Percentiles rank a stretch among this genome's conserved stretches.
phyloP scores from a whole-genome alignment of 2,797 vertebrate genomes.

The Rhinatrema bivittatum region DNA sequence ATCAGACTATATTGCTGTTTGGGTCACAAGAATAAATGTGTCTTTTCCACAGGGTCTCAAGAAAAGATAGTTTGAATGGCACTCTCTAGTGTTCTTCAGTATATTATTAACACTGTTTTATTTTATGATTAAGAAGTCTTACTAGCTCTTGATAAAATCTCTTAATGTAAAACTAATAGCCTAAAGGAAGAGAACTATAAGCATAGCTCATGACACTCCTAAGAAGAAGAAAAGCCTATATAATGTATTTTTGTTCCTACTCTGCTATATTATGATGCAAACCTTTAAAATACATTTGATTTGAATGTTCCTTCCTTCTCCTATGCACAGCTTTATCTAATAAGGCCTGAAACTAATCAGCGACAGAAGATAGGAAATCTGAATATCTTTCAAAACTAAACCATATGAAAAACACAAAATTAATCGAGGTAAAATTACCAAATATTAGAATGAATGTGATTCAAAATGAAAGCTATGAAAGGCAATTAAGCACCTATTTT shows the following conservation, averaged over 20 bases:
- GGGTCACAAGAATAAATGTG: too few relatives aligned
- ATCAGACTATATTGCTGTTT: too few relatives aligned
- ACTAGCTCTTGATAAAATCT: too few relatives aligned
- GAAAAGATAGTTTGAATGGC: too few relatives aligned
- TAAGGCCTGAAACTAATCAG: constrained; percentile 45
- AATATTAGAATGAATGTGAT: constrained; percentile 52
- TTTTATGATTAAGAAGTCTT: too few relatives aligned
- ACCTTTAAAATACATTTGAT: too few relatives aligned
- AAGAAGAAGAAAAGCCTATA: constrained; percentile 29
- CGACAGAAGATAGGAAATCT: constrained; percentile 50
- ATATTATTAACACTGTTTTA: too few relatives aligned
- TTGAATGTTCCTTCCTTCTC: constrained; percentile 21
- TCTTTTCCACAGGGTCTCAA: too few relatives aligned
- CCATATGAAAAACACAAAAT: constrained; percentile 42
- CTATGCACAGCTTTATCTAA: constrained; percentile 46
- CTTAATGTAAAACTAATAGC: too few relatives aligned
- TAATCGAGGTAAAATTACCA: constrained; percentile 39
- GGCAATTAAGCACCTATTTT: constrained; percentile 65
- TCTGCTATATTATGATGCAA: constrained; percentile 29
- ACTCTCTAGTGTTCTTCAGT: too few relatives aligned
- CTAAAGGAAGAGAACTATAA: too few relatives aligned
- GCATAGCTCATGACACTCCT: too few relatives aligned
- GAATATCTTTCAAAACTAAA: constrained; percentile 51
- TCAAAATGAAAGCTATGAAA: constrained; percentile 57
- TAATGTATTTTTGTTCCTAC: constrained; percentile 21